phyloP scores from a whole-genome alignment of 2,888 invertebrate species.

The Drosophila robusta region DNA sequence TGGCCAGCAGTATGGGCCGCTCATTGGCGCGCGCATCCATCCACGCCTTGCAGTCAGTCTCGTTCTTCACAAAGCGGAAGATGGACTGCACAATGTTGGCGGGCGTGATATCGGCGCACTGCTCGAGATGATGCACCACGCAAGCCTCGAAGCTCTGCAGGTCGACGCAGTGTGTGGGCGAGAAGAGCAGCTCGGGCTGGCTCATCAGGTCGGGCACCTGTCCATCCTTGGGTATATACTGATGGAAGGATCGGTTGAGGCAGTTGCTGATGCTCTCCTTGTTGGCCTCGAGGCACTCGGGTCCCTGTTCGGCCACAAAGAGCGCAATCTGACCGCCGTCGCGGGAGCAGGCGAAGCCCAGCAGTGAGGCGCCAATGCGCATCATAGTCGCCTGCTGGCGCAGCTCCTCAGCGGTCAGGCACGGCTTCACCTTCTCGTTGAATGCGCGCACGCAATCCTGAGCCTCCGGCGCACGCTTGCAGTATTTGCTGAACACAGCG shows the following conservation, averaged over 20 bases:
- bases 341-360: conserved; percentile 90
- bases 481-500: conserved; percentile 90
- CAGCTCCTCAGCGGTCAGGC: conserved; percentile 88
- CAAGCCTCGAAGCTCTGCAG: conserved; percentile 82
- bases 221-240: conserved; percentile 85
- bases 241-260: conserved; percentile 87
- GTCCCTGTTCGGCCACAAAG: conserved; percentile 93
- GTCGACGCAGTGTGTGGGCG: conserved; percentile 85
- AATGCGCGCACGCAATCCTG: conserved; percentile 87
- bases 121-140: conserved; percentile 85
- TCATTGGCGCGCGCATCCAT: conserved; percentile 66
- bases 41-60: conserved; percentile 87
- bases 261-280: conserved; percentile 88
- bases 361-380: conserved; percentile 89
- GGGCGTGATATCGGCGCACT: conserved; percentile 90
- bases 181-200: conserved; percentile 87
- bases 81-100: conserved; percentile 92
- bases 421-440: conserved; percentile 87
- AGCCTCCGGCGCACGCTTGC: conserved; percentile 86
- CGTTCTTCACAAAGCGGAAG: conserved; percentile 89
- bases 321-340: conserved; percentile 93
- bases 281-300: conserved; percentile 89
- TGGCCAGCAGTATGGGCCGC: conserved; percentile 64
- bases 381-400: conserved; percentile 87
- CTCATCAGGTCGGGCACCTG: conserved; percentile 73